phyloP scores from a whole-genome alignment of 1,140 invertebrate genomes.

The Paramacrobiotus metropolitanus region DNA sequence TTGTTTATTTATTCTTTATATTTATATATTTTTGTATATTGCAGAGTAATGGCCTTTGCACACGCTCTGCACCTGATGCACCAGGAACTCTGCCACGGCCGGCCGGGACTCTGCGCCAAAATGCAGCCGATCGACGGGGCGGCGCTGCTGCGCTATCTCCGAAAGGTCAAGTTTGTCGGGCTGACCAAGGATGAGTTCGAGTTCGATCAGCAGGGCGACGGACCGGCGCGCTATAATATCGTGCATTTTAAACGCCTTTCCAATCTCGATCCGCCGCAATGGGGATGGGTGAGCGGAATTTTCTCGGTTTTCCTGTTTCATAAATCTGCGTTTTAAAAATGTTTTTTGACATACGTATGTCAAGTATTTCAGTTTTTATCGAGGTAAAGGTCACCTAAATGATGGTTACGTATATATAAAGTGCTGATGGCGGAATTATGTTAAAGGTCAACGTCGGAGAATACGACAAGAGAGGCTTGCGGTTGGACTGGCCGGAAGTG shows the following conservation, averaged over 20 bases:
- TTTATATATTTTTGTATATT: too few relatives aligned
- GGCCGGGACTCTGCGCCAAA: conserved; percentile 45
- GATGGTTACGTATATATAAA: too few relatives aligned
- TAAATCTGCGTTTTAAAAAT: not conserved
- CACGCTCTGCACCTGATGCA: conserved; percentile 72
- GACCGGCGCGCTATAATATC: conserved; percentile 76
- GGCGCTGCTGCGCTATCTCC: conserved; percentile 50
- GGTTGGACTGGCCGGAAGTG: conserved; percentile 41
- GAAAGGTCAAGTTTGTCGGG: conserved; percentile 51
- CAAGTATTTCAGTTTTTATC: too few relatives aligned
- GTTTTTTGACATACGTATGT: too few relatives aligned
- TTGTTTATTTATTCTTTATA: too few relatives aligned
- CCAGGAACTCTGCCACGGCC: conserved; percentile 38
- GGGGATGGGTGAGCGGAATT: conserved; percentile 36
- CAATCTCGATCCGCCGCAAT: conserved; percentile 41
- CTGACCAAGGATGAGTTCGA: conserved; percentile 65
- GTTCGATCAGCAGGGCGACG: conserved; percentile 67
- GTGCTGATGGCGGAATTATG: too few relatives aligned
- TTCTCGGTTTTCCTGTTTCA: conserved; percentile 1
- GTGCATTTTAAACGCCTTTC: conserved; percentile 79
- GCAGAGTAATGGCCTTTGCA: conserved; percentile 72
- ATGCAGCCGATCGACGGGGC: conserved; percentile 71
- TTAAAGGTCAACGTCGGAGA: conserved; percentile 34
- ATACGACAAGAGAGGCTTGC: conserved; percentile 47
- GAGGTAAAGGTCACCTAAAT: too few relatives aligned